A percentile compares a stretch with the other conserved stretches of the same genome.
phyloP scores from a whole-genome alignment of 2,113 vertebrate species.

The Pseudonaja textilis region DNA sequence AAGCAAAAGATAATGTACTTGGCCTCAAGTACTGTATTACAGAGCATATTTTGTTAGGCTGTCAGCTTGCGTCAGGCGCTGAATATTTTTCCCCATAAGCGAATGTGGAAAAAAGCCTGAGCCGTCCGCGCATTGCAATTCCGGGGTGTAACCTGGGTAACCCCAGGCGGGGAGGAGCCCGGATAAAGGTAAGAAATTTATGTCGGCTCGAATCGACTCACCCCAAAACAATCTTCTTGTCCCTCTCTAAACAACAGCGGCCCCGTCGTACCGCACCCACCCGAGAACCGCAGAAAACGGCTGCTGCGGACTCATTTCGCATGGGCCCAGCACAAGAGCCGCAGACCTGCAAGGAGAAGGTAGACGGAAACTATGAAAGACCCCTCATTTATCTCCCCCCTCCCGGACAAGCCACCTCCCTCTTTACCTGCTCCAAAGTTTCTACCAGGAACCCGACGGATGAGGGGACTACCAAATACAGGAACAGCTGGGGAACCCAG shows the following conservation, averaged over 20 bases:
- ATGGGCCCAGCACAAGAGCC: conserved; percentile 47
- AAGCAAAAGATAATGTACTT: neutral
- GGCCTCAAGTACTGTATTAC: neutral
- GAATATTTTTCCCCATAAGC: neutral
- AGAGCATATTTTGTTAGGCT: neutral
- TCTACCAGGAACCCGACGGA: neutral
- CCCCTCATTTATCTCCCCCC: neutral
- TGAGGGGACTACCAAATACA: neutral
- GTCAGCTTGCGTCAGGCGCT: neutral
- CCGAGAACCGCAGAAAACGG: conserved; percentile 39
- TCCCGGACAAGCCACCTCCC: neutral
- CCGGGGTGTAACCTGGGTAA: neutral
- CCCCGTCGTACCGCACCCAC: conserved; percentile 11
- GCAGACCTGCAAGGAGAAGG: conserved; percentile 52
- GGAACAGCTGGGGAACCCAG: neutral
- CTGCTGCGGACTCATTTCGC: conserved; percentile 44
- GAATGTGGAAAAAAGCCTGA: neutral
- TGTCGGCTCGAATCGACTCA: conserved; percentile 37
- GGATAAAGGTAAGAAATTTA: neutral
- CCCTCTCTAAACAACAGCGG: conserved; percentile 57
- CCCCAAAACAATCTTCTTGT: conserved; percentile 54
- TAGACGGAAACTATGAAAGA: neutral
- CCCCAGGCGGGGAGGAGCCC: neutral
- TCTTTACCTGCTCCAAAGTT: neutral
- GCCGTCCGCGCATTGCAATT: neutral